These are phyloP conservation scores for Anolis carolinensis DNA, from an alignment of 2,113 vertebrate species.

Conservation along the genomic window DNA sequence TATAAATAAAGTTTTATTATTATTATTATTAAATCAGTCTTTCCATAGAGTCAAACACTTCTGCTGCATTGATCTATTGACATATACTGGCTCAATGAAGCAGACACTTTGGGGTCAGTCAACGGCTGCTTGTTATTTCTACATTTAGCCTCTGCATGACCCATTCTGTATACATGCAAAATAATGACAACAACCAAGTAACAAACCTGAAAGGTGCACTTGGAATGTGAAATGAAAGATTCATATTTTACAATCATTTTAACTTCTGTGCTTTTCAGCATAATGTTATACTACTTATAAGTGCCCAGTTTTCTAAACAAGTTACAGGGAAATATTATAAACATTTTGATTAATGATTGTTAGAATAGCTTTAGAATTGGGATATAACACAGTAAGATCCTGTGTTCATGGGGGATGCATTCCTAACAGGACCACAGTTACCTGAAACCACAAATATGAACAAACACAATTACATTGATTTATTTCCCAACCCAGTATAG, in stretches of 20 bases:
- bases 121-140: conserved; percentile 40
- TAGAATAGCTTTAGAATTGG: too few relatives aligned
- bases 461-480: too few relatives aligned
- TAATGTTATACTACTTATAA: background rate
- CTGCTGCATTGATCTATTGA: conserved; percentile 14
- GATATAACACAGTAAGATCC: too few relatives aligned
- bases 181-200: background rate
- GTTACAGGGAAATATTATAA: background rate
- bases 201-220: conserved; percentile 31
- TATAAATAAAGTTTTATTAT: too few relatives aligned
- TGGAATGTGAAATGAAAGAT: conserved; percentile 15
- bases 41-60: background rate
- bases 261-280: background rate
- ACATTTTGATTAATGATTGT: too few relatives aligned
- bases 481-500: too few relatives aligned
- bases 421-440: too few relatives aligned
- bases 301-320: background rate
- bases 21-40: too few relatives aligned
- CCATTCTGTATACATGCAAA: background rate
- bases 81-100: conserved; percentile 35
- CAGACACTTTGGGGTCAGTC: conserved; percentile 23
- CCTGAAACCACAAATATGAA: too few relatives aligned
- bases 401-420: too few relatives aligned
- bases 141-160: conserved; percentile 5
- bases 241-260: background rate